phyloP scores from a whole-genome alignment of 2,797 vertebrate species.

The Thamnophis elegans region DNA sequence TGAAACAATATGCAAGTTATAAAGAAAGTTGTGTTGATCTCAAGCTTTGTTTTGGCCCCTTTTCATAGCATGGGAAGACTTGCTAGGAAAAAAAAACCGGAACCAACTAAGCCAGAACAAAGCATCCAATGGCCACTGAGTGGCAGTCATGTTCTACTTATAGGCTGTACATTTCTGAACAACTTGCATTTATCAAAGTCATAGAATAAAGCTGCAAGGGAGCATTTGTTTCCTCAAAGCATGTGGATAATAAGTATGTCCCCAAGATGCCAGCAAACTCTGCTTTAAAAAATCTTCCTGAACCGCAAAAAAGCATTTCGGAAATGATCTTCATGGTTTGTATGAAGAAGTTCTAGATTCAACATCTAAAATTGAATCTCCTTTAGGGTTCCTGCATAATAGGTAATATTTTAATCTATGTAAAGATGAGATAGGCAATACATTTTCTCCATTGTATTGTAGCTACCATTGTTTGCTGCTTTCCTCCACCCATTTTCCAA shows the following conservation, averaged over 20 bases:
- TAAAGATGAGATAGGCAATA: too few species aligned
- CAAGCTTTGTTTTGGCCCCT: background rate
- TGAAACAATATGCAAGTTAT: background rate
- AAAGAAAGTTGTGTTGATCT: background rate
- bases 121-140: background rate
- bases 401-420: background rate
- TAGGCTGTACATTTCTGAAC: background rate
- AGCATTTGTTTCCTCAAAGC: background rate
- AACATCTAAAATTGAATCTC: background rate
- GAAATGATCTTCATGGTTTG: background rate
- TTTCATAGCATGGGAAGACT: background rate
- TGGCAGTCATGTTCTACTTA: background rate
- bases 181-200: background rate
- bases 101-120: background rate
- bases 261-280: background rate
- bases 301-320: background rate
- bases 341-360: background rate
- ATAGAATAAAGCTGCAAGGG: conserved; percentile 12
- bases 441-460: background rate
- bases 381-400: background rate
- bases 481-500: background rate
- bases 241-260: background rate
- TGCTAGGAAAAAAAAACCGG: background rate
- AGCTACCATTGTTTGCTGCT: background rate
- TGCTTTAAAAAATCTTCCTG: background rate